These are phyloP conservation scores for Siniperca obscura DNA, from an alignment of 2,797 vertebrate genomes.

Conservation along the genomic window DNA sequence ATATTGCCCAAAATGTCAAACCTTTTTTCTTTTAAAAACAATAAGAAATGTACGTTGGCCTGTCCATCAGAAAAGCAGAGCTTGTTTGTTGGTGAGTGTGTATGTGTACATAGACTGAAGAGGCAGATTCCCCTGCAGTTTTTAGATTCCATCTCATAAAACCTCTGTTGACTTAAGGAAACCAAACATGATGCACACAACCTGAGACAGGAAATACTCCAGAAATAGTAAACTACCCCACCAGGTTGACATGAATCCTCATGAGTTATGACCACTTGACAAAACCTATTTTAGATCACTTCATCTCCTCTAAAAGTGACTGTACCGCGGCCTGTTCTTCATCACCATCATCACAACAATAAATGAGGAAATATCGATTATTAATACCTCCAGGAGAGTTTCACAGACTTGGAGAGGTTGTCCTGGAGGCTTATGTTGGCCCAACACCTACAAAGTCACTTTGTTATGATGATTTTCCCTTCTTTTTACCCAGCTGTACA, in stretches of 20 bases:
- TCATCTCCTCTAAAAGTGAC: neutral
- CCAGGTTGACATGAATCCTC: slow-evolving; percentile 40
- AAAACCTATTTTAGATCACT: slow-evolving; percentile 25
- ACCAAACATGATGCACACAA: slow-evolving; percentile 36
- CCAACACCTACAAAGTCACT: neutral
- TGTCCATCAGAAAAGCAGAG: slow-evolving; percentile 1
- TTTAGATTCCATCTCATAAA: slow-evolving; percentile 47
- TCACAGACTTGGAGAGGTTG: neutral
- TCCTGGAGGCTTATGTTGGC: neutral
- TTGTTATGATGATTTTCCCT: neutral
- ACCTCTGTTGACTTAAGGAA: slow-evolving; percentile 48
- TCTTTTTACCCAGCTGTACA: neutral
- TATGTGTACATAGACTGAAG: neutral
- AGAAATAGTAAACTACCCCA: slow-evolving; percentile 44
- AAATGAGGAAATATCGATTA: neutral
- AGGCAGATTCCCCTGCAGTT: slow-evolving; percentile 24
- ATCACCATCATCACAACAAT: neutral
- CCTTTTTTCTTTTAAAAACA: neutral
- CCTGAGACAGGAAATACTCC: slow-evolving; percentile 45
- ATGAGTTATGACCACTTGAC: slow-evolving; percentile 36
- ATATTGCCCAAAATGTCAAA: neutral
- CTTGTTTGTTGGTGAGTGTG: slow-evolving; percentile 5
- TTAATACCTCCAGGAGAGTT: neutral
- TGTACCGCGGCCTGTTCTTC: neutral
- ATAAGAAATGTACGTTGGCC: neutral